A percentile compares a stretch with the other conserved stretches of the same genome.
These are phyloP conservation scores for Volucella inflata DNA, from an alignment of 2,888 invertebrate species.

Conservation along the genomic window DNA sequence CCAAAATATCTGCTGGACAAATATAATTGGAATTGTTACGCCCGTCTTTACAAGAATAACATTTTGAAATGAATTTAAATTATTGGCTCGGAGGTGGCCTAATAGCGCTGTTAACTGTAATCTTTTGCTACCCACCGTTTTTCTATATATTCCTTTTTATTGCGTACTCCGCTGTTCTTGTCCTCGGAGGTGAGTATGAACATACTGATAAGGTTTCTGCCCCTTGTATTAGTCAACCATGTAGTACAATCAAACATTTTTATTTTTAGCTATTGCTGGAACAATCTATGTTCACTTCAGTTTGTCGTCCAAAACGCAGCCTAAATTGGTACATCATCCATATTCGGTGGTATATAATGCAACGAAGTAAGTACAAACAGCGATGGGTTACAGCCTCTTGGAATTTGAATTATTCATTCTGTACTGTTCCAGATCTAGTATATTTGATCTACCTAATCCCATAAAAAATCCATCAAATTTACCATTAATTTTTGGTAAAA, in stretches of 20 bases:
- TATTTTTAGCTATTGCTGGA: constrained; percentile 80
- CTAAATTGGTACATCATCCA: constrained; percentile 80
- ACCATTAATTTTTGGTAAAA: constrained; percentile 92
- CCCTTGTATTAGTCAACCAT: too few species aligned
- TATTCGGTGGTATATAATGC: constrained; percentile 82
- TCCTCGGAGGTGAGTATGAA: constrained; percentile 81
- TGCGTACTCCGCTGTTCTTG: constrained; percentile 82
- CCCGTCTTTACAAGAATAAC: constrained; percentile 7
- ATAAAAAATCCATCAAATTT: constrained; percentile 85
- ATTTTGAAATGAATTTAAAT: constrained; percentile 57
- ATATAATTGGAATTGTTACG: constrained; percentile 48
- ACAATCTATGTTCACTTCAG: constrained; percentile 83
- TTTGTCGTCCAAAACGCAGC: constrained; percentile 82
- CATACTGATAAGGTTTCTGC: background rate
- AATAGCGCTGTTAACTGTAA: constrained; percentile 80
- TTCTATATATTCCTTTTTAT: constrained; percentile 83
- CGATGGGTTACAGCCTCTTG: background rate
- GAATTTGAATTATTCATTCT: constrained; percentile 3
- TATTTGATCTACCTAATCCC: constrained; percentile 83
- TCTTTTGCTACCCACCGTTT: constrained; percentile 83
- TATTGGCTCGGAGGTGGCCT: constrained; percentile 63
- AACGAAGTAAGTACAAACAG: constrained; percentile 80
- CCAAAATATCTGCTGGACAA: constrained; percentile 13
- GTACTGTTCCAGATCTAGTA: constrained; percentile 79
- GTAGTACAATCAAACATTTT: background rate